These are phyloP conservation scores for Xylota sylvarum DNA, from an alignment of 2,888 invertebrate genomes.

Conservation along the genomic window DNA sequence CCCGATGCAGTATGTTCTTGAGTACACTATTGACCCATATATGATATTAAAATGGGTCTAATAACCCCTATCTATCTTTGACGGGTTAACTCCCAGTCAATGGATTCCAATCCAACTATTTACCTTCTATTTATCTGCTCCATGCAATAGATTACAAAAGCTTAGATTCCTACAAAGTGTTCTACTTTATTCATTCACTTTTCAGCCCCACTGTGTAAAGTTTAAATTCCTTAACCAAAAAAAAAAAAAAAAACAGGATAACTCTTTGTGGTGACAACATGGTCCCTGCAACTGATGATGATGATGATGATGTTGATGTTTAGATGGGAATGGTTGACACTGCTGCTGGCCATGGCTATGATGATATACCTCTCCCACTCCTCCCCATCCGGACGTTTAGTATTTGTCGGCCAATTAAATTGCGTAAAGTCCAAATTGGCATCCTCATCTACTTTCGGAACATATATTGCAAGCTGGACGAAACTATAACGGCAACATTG, in stretches of 20 bases:
- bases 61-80: too few relatives aligned
- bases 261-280: not conserved
- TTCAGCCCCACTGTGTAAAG: not conserved
- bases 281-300: not conserved
- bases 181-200: not conserved
- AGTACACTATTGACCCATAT: too few relatives aligned
- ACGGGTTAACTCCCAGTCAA: too few relatives aligned
- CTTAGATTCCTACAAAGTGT: too few relatives aligned
- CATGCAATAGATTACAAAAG: too few relatives aligned
- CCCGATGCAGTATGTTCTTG: too few relatives aligned
- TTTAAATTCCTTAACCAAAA: not conserved
- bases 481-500: conserved; percentile 37
- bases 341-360: not conserved
- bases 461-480: conserved; percentile 38
- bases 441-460: conserved; percentile 22
- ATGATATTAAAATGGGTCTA: too few relatives aligned
- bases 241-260: not conserved
- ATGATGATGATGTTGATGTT: conserved; percentile 3
- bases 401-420: conserved; percentile 65
- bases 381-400: conserved; percentile 18
- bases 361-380: not conserved
- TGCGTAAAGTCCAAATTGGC: conserved; percentile 32
- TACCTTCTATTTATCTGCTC: too few relatives aligned
- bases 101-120: too few relatives aligned
- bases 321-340: not conserved